Evolutionary conservation across 2,113 vertebrate species (phyloP).

Genomic region (Xyliphius kryptos): DNA sequence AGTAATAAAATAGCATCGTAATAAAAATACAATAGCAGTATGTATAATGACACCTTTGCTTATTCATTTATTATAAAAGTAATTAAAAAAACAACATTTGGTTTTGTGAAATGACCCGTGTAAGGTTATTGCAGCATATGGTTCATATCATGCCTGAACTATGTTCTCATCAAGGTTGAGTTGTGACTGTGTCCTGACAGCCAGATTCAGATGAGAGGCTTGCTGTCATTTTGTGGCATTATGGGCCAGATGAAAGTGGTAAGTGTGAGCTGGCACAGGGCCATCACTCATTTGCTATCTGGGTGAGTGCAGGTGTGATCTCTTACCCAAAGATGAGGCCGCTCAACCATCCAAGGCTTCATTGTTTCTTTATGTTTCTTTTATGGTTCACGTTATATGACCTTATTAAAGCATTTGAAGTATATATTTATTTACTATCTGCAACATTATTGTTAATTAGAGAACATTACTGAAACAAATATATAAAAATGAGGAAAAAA

Average conservation of each 20-base stretch:
- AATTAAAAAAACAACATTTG: too few species aligned
- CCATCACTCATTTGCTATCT: neutral
- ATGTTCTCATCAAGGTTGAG: neutral
- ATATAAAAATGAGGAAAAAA: too few species aligned
- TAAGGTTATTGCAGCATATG: neutral
- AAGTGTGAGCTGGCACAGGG: neutral
- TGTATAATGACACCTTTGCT: too few species aligned
- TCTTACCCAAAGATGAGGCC: neutral
- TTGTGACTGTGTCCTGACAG: neutral
- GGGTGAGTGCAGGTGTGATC: neutral
- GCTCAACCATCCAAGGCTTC: neutral
- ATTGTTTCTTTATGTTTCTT: neutral
- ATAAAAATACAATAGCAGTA: too few species aligned
- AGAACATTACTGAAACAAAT: too few species aligned
- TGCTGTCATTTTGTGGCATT: neutral
- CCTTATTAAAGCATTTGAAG: neutral
- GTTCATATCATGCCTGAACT: neutral
- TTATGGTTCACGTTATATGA: neutral
- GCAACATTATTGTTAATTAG: too few species aligned
- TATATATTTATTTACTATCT: too few species aligned
- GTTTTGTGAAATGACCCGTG: neutral
- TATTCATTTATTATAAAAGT: too few species aligned
- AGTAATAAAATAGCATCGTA: too few species aligned
- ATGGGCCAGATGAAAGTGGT: slow-evolving; percentile 4
- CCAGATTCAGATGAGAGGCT: neutral